These are phyloP conservation scores for Caenorhabditis remanei DNA, from an alignment of 1,140 invertebrate genomes.

Conservation along the genomic window DNA sequence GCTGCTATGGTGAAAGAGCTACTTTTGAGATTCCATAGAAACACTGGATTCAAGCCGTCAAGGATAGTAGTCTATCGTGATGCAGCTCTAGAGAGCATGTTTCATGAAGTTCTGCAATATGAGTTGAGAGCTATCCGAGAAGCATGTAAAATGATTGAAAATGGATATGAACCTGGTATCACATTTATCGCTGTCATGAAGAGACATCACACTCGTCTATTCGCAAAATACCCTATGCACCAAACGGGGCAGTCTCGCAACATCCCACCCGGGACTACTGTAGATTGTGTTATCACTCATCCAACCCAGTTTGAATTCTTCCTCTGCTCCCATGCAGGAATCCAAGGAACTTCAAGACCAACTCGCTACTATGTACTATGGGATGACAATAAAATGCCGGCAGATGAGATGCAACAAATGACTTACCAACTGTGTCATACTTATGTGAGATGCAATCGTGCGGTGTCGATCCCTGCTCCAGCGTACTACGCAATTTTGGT, in stretches of 20 bases:
- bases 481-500: conserved; percentile 99
- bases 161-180: conserved; percentile 97
- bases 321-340: conserved; percentile 98
- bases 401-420: conserved; percentile 97
- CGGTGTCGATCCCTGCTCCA: conserved; percentile 98
- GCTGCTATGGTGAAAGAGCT: conserved; percentile 92
- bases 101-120: conserved; percentile 87
- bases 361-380: conserved; percentile 99
- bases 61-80: conserved; percentile 96
- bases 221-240: conserved; percentile 87
- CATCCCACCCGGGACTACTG: conserved; percentile 98
- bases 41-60: conserved; percentile 82
- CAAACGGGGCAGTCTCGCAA: conserved; percentile 94
- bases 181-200: conserved; percentile 99
- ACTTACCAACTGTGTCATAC: conserved; percentile 99
- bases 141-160: conserved; percentile 97
- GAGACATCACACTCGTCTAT: conserved; percentile 95
- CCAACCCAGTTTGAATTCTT: conserved; percentile 99
- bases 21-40: conserved; percentile 82
- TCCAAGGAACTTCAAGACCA: conserved; percentile 97
- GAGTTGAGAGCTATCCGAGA: conserved; percentile 96
- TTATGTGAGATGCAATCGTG: conserved; percentile 97
- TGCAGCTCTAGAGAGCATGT: conserved; percentile 93
- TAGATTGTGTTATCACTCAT: conserved; percentile 98
- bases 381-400: conserved; percentile 99